phyloP scores from a whole-genome alignment of 2,797 vertebrate species.

The Holocentrus rufus region DNA sequence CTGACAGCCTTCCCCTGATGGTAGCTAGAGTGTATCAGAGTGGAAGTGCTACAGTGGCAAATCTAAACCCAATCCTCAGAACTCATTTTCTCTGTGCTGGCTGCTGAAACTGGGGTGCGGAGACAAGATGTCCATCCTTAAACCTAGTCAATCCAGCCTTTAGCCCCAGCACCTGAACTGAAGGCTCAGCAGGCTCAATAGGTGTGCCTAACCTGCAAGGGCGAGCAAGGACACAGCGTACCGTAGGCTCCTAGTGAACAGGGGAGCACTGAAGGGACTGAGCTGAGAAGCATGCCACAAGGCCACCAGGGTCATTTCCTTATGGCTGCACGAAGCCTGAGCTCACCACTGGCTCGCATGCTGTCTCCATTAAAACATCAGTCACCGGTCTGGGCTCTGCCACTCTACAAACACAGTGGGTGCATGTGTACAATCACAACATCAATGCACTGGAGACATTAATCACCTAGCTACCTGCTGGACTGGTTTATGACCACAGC shows the following conservation, averaged over 20 bases:
- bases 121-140: slow-evolving; percentile 75
- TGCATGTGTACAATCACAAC: slow-evolving; percentile 47
- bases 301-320: slow-evolving; percentile 72
- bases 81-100: slow-evolving; percentile 76
- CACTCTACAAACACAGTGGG: slow-evolving; percentile 47
- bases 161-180: slow-evolving; percentile 56
- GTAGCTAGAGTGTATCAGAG: slow-evolving; percentile 76
- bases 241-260: slow-evolving; percentile 37
- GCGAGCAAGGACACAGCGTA: slow-evolving; percentile 75
- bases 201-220: slow-evolving; percentile 71
- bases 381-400: slow-evolving; percentile 52
- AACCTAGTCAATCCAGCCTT: slow-evolving; percentile 65
- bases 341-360: slow-evolving; percentile 49
- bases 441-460: slow-evolving; percentile 36
- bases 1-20: slow-evolving; percentile 77
- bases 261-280: slow-evolving; percentile 15
- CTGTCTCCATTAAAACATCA: slow-evolving; percentile 71
- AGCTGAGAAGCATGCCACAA: slow-evolving; percentile 61
- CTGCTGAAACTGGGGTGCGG: slow-evolving; percentile 54
- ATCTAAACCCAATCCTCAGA: slow-evolving; percentile 81
- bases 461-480: slow-evolving; percentile 42
- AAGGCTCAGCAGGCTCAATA: slow-evolving; percentile 61
- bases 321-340: slow-evolving; percentile 61
- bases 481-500: slow-evolving; percentile 46
- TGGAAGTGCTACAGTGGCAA: slow-evolving; percentile 81